phyloP scores from a whole-genome alignment of 2,797 vertebrate genomes.

The Chloroceryle amazona region DNA sequence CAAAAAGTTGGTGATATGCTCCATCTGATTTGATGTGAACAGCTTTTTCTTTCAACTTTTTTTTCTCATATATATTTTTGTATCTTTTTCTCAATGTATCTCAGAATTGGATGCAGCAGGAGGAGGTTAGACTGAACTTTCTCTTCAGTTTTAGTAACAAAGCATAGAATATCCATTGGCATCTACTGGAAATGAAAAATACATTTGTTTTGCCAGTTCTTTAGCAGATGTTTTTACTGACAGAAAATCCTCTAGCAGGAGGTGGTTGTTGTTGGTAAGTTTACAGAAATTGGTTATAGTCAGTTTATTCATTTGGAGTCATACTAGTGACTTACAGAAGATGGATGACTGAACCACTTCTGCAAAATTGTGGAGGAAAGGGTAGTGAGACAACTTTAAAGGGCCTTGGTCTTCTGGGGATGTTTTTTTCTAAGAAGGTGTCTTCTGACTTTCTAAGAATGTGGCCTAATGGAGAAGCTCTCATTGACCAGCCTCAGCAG shows the following conservation, averaged over 20 bases:
- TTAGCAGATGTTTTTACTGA: background rate
- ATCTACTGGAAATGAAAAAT: background rate
- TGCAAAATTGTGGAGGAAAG: background rate
- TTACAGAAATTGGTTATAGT: background rate
- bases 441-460: background rate
- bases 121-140: background rate
- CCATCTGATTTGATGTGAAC: background rate
- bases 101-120: background rate
- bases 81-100: background rate
- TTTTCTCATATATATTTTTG: background rate
- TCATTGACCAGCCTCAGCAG: background rate
- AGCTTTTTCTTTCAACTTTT: background rate
- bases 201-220: background rate
- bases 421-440: background rate
- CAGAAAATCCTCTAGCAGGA: background rate
- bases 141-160: background rate
- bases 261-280: background rate
- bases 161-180: background rate
- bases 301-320: background rate
- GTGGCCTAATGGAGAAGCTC: background rate
- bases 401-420: rapidly evolving
- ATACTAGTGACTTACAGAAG: background rate
- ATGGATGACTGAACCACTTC: background rate
- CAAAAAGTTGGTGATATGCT: background rate
- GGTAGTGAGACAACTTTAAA: background rate